phyloP scores from a whole-genome alignment of 2,888 invertebrate genomes.

The Chymomyza fuscimana region DNA sequence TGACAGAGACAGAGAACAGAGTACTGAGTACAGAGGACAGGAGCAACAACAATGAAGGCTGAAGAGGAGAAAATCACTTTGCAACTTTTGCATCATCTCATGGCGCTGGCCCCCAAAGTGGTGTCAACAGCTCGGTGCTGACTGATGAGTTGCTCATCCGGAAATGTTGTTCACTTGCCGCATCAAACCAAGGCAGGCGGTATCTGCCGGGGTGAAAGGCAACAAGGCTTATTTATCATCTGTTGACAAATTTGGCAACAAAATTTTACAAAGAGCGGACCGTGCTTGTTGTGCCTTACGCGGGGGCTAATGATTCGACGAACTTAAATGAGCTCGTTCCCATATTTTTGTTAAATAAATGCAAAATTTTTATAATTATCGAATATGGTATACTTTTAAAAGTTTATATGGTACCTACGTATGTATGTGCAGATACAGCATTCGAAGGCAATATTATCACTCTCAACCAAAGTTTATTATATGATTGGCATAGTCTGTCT shows the following conservation, averaged over 20 bases:
- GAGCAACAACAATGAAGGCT: constrained; percentile 15
- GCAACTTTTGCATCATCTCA: constrained; percentile 73
- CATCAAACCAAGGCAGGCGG: constrained; percentile 32
- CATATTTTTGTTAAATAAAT: too few relatives aligned
- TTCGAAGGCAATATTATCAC: too few relatives aligned
- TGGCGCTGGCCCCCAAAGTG: constrained; percentile 72
- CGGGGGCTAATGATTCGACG: too few relatives aligned
- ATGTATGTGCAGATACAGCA: too few relatives aligned
- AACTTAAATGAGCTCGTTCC: too few relatives aligned
- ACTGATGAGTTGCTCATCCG: constrained; percentile 75
- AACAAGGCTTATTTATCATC: constrained; percentile 72
- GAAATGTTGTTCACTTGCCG: constrained; percentile 69
- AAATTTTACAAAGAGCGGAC: constrained; percentile 47
- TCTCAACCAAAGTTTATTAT: too few relatives aligned
- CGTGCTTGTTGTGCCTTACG: neutral
- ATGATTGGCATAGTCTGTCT: too few relatives aligned
- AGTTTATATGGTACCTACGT: too few relatives aligned
- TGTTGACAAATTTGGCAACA: constrained; percentile 66
- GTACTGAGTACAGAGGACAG: constrained; percentile 16
- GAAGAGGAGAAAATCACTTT: constrained; percentile 64
- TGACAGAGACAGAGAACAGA: constrained; percentile 7
- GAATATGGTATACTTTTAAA: too few relatives aligned
- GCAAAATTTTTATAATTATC: too few relatives aligned
- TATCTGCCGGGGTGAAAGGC: constrained; percentile 30
- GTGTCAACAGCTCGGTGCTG: constrained; percentile 71